Evolutionary conservation across 2,797 vertebrate species (phyloP).

Genomic region (Sarcoramphus papa): DNA sequence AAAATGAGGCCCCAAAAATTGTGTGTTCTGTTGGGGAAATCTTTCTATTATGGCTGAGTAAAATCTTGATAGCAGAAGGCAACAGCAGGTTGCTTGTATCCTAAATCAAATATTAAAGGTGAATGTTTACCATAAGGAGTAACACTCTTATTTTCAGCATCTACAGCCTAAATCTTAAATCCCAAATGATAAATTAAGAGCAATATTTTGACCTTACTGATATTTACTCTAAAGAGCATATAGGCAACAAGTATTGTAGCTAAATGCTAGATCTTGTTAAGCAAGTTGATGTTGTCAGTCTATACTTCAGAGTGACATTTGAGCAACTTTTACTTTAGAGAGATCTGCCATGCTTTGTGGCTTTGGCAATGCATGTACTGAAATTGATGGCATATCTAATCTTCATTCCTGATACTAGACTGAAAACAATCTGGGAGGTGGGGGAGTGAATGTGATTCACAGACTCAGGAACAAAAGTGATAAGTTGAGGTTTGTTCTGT

Average conservation of each 20-base stretch:
- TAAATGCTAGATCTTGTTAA: not conserved
- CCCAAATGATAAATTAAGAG: not conserved
- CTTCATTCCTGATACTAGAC: not conserved
- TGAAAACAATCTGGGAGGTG: not conserved
- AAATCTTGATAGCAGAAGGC: not conserved
- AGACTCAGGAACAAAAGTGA: not conserved
- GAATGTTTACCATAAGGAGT: not conserved
- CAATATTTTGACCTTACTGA: not conserved
- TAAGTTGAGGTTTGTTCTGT: not conserved
- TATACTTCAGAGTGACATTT: not conserved
- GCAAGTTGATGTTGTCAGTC: not conserved
- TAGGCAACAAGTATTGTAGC: not conserved
- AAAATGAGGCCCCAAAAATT: not conserved
- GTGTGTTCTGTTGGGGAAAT: not conserved
- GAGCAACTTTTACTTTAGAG: not conserved
- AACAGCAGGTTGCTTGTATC: not conserved
- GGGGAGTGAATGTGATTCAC: not conserved
- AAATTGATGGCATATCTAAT: not conserved
- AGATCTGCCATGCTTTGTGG: not conserved
- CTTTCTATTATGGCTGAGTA: not conserved
- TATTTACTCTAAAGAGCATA: not conserved
- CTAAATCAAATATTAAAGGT: not conserved
- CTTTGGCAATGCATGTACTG: not conserved
- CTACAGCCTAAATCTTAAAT: not conserved
- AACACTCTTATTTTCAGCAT: not conserved